Evolutionary conservation across 37 sponge, comb jelly and placozoan species (phyloP), one percentile per base, ranked within the genome.

Genomic region (Corticium candelabrum): DNA sequence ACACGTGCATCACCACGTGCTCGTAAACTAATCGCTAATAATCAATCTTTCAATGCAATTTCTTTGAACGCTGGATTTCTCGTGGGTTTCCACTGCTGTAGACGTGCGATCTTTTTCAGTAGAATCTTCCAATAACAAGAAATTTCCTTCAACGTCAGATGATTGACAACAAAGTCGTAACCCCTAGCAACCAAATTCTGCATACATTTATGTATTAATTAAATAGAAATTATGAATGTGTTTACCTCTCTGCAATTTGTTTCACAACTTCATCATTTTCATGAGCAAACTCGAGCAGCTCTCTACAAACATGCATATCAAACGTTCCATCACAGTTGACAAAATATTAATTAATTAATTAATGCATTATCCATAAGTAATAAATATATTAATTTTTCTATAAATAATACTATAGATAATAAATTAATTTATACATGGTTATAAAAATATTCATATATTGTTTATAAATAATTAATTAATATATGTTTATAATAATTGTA

Each of bases 201-300:
- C 77, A 77, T 15, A 67, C 69, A 15, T 70, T n/a, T 5, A 70
- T n/a, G 35, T 29, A 70, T n/a, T 4, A 33, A 7, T 5, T n/a
- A n/a, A 4, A 7, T 29, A 32, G 34, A 4, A 34, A 34, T 32
- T 35, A 4, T 70, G 4, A 34, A 5, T 27, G 15, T 27, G 62
- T 68, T 76, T 37, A 90, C 87, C 91, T 90, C 37, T 74, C 75
- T n/a, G 94, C 94, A 34, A 94, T 88, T 0, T 67, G 76, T 27
- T 85, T 38, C 31, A 84, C 86, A 57, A 88, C 29, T 0, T 85
- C 67, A 41, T 94, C 94, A 71, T 94, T 82, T 1, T 87, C 89
- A 33, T 35, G 41, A 15, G 71, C 76, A 83, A 94, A 94, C 3
- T 79, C 39, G 56, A 94, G 73, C 34, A 94, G 11, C 27, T 90